These are phyloP conservation scores for Pseudomyrmex dendroicus DNA, from an alignment of 1,140 invertebrate species.

Conservation along the genomic window DNA sequence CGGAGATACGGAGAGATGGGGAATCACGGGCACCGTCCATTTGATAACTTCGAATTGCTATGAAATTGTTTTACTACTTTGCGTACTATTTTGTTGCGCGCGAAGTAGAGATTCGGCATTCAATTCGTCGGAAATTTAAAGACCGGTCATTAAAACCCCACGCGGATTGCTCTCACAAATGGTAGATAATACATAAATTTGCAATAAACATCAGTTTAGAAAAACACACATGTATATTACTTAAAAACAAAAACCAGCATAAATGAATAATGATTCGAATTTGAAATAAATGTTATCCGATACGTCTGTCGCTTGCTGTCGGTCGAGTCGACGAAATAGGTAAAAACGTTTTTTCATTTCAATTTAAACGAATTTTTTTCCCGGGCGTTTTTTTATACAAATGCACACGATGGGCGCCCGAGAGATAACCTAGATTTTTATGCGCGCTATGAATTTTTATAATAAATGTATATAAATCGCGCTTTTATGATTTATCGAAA, in stretches of 20 bases:
- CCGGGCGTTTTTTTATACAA: neutral
- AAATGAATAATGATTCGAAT: neutral
- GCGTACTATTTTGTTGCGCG: neutral
- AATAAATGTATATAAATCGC: constrained; percentile 36
- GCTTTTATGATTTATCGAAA: constrained; percentile 44
- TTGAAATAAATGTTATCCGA: constrained; percentile 1
- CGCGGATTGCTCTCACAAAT: too few species aligned
- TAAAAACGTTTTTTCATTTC: neutral
- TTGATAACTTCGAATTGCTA: constrained; percentile 55
- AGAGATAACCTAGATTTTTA: constrained; percentile 21
- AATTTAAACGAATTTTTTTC: constrained; percentile 29
- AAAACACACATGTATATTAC: neutral
- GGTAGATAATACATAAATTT: neutral
- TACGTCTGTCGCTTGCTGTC: neutral
- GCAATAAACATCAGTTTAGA: neutral
- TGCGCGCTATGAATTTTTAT: constrained; percentile 25
- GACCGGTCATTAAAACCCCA: neutral
- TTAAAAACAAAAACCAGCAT: neutral
- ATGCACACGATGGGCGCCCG: neutral
- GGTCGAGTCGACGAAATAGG: neutral
- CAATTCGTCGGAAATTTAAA: constrained; percentile 11
- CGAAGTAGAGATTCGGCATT: too few species aligned
- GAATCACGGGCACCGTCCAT: constrained; percentile 49
- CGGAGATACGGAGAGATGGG: constrained; percentile 51
- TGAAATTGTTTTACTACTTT: constrained; percentile 41